Evolutionary conservation across 2,888 invertebrate genomes (phyloP), one percentile per base, ranked within the genome.

Genomic region (Drosophila yooni): DNA sequence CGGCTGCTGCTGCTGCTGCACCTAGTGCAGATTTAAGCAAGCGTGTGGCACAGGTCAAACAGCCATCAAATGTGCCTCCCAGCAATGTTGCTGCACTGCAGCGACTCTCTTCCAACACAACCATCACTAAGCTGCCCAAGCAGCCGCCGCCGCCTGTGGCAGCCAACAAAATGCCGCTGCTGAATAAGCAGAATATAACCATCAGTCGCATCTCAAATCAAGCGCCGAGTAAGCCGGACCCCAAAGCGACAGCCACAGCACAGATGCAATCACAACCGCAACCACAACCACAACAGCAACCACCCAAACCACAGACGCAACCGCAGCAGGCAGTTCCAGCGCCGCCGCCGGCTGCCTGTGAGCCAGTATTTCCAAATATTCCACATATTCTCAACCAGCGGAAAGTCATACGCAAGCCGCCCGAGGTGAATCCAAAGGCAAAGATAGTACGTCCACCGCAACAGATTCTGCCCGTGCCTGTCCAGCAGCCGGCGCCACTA

Each of bases 151-250:
- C 33, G 31, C n/a, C 57, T 2, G 43, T 25, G 18, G 4, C 72
- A 10, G 40, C 52, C 70, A 65, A 68, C 8, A 88, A 89, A 70
- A 50, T 92, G 53, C 92, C 92, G 0, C 62, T 91, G 46, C 61
- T 92, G 8, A 92, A 91, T 62, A 92, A 92, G 36, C 92, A 92
- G 66, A 92, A 92, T 78, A 90, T 92, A 21, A 92, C 92, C 15
- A 92, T 92, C 27, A 92, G 92, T 80, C 89, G 90, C 34, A 88
- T 92, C 76, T 61, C 87, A 72, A 36, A 79, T 46, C 59, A 79
- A 40, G 34, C 84, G 58, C 29, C 78, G 51, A 59, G 76, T 46
- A 74, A 88, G 58, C 58, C 71, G 31, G 67, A 74, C 33, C n/a
- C 61, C 6, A 81, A 76, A 27, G 13, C 64, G 6, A 38, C 70